Percentiles rank a stretch among this genome's conserved stretches.
Conservation (phyloP, 2,113 vertebrate species). For the Otus sunia region DNA sequence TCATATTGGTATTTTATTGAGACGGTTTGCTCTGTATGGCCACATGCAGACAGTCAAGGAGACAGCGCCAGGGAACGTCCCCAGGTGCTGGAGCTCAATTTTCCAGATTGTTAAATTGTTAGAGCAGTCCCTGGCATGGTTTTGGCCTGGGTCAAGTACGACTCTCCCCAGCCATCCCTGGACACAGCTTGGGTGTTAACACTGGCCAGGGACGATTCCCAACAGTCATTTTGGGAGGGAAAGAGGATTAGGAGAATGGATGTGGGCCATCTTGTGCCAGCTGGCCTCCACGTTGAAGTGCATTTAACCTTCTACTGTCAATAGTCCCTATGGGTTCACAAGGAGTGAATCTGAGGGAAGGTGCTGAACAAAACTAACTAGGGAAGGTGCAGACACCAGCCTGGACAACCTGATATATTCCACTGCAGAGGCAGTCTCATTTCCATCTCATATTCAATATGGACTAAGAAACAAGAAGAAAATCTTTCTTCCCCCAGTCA, state of each 20-base stretch:
- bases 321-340: neutral
- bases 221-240: neutral
- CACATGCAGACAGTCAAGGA: neutral
- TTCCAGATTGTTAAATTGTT: constrained; percentile 21
- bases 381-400: neutral
- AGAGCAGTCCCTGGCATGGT: neutral
- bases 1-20: neutral
- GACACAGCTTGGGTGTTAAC: neutral
- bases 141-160: constrained; percentile 21
- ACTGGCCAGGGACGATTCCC: neutral
- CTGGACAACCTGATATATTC: neutral
- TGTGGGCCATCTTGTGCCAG: neutral
- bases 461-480: neutral
- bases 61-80: neutral
- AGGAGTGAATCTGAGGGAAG: neutral
- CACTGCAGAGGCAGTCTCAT: fast-evolving
- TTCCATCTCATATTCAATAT: neutral
- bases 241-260: constrained; percentile 8
- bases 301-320: neutral
- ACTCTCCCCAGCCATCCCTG: constrained; percentile 11
- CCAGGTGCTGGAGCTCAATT: constrained; percentile 46
- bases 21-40: neutral
- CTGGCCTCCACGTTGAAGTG: neutral
- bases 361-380: neutral
- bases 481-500: neutral